Evolutionary conservation across 2,113 vertebrate species (phyloP), one percentile per base, ranked within the genome.

Genomic region (Chlorodrepanis virens): DNA sequence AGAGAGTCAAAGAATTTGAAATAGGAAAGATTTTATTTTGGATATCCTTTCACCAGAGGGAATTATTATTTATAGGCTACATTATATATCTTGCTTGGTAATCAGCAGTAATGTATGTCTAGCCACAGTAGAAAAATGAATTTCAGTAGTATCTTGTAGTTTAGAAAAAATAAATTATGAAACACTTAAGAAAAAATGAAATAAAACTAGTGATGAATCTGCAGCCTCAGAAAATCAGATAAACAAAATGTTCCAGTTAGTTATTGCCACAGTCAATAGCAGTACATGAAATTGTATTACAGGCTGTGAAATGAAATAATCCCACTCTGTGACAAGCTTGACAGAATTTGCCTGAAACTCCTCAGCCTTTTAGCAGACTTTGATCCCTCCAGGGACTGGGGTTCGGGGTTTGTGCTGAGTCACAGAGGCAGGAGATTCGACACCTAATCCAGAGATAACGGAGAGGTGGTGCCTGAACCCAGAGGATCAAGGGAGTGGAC

Each of bases 241-340:
- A 96, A 96, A 97, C 94, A 97, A 82, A 93, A 89, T 90, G 96
- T 96, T 96, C 89, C 91, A 93, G 90, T 90, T 97, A 95, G 68
- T 95, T 93, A 94, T 93, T 96, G 92, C 94, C 79, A 83, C 97
- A 95, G 63, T 88, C 90, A 79, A 89, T 83, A 74, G 87, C 93
- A 92, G 90, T 87, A 94, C 92, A 95, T 95, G 93, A 97, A 98
- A 98, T 95, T 96, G 95, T 92, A 97, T 97, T 96, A 95, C 97
- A 96, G 90, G 94, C 96, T 97, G 96, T 97, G 96, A 98, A 97
- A 97, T 97, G 96, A 98, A 97, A 97, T 98, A 96, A 97, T 97
- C 90, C 93, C 33, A 59, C 67, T 47, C 95, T 94, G 85, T 96
- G 94, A 96, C 93, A 95, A 95, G 45, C 83, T 90, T 92, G 93